A percentile compares a stretch with the other conserved stretches of the same genome.
phyloP scores from a whole-genome alignment of 1,140 invertebrate species.

The Dufourea novaeangliae region DNA sequence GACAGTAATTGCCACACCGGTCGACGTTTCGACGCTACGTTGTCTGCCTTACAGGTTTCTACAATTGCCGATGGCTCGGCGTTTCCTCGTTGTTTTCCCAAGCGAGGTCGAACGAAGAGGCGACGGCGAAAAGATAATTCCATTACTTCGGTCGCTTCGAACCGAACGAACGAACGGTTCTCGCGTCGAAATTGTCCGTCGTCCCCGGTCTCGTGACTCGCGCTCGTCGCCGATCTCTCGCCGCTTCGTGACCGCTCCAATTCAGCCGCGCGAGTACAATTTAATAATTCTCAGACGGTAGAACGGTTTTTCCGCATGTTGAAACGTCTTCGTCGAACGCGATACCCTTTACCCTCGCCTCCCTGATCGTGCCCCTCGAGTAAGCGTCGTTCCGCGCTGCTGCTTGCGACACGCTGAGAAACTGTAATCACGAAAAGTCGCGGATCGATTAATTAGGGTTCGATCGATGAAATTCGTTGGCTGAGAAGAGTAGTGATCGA shows the following conservation, averaged over 20 bases:
- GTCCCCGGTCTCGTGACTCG: conserved; percentile 41
- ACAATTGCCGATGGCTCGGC: not conserved
- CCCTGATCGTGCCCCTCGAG: not conserved
- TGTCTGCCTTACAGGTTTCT: not conserved
- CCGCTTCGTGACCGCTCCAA: conserved; percentile 27
- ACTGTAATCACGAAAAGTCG: not conserved
- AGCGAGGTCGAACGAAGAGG: no score
- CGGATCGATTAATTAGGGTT: not conserved
- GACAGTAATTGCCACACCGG: conserved; percentile 8
- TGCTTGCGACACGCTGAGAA: conserved; percentile 8
- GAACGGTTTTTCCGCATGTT: not conserved
- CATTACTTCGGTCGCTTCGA: not conserved
- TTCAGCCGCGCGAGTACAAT: conserved; percentile 28
- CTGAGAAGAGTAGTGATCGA: no score
- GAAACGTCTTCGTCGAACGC: not conserved
- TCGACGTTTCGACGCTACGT: not conserved
- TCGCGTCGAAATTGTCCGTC: no score
- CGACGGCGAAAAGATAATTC: conserved; percentile 10
- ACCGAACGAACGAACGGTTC: not conserved
- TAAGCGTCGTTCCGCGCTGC: no score
- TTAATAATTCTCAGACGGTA: conserved; percentile 30
- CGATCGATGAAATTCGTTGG: no score
- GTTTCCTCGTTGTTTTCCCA: not conserved
- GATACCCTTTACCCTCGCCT: conserved; percentile 24
- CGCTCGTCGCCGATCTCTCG: conserved; percentile 20